Percentiles rank a stretch among this genome's conserved stretches.
phyloP scores from a whole-genome alignment of 2,113 vertebrate species.

The Symphodus melops region DNA sequence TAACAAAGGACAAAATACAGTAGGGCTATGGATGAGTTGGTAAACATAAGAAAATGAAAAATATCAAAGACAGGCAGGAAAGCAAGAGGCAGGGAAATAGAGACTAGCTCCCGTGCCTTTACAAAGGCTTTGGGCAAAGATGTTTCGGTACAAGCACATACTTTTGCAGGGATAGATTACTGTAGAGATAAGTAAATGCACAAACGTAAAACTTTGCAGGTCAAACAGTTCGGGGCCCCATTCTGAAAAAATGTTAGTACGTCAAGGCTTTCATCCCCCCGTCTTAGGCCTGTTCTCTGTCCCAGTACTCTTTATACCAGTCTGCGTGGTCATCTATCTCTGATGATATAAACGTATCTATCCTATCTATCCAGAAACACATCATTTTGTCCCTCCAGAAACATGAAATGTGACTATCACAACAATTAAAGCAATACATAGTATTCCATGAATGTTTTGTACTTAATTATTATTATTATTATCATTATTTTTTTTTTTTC shows the following conservation, averaged over 20 bases:
- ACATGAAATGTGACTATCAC: too few species aligned
- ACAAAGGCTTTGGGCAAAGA: slow-evolving; percentile 42
- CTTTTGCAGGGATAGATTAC: slow-evolving; percentile 33
- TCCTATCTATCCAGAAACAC: too few species aligned
- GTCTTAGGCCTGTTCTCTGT: slow-evolving; percentile 3
- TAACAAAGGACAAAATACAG: neutral
- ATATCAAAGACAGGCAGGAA: neutral
- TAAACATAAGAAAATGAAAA: neutral
- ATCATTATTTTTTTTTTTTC: too few species aligned
- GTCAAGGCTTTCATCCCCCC: slow-evolving; percentile 17
- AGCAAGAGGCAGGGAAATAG: slow-evolving; percentile 27
- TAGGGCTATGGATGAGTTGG: neutral
- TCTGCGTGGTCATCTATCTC: too few species aligned
- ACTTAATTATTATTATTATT: too few species aligned
- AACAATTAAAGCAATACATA: too few species aligned
- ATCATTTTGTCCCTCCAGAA: too few species aligned
- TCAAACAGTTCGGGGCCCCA: slow-evolving; percentile 29
- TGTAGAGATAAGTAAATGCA: slow-evolving; percentile 41
- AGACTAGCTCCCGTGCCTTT: slow-evolving; percentile 51
- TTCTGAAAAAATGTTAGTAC: neutral
- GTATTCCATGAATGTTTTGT: too few species aligned
- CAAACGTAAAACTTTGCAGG: slow-evolving; percentile 38
- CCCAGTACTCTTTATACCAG: neutral
- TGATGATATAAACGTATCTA: too few species aligned
- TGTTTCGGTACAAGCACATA: slow-evolving; percentile 25